Evolutionary conservation across 1,140 invertebrate genomes (phyloP).

Genomic region (Helicoverpa zea): DNA sequence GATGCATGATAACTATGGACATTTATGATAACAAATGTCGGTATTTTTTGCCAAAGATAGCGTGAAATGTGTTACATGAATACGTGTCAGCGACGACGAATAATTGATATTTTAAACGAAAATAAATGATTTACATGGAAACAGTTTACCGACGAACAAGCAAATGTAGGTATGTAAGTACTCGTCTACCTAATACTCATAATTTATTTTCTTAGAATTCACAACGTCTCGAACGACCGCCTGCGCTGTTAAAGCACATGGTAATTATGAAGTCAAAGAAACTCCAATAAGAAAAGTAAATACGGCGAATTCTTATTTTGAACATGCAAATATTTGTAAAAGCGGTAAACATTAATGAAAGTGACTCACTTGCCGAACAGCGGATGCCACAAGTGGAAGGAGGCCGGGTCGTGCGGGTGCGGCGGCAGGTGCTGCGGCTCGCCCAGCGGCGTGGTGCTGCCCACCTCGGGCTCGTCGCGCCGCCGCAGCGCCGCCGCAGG

Average conservation of each 20-base stretch:
- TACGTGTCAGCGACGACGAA: background rate
- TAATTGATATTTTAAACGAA: slow-evolving; percentile 4
- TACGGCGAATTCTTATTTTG: slow-evolving; percentile 16
- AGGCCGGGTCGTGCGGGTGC: slow-evolving; percentile 80
- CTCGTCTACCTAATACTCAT: background rate
- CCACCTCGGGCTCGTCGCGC: slow-evolving; percentile 87
- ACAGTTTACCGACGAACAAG: background rate
- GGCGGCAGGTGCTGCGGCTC: slow-evolving; percentile 77
- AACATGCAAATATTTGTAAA: slow-evolving; percentile 36
- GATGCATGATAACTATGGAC: background rate
- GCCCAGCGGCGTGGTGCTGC: slow-evolving; percentile 86
- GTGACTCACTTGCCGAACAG: slow-evolving; percentile 86
- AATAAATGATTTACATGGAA: background rate
- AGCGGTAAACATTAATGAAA: slow-evolving; percentile 23
- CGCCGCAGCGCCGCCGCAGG: slow-evolving; percentile 64
- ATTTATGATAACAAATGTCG: background rate
- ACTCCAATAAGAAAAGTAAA: slow-evolving; percentile 34
- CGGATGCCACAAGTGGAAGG: slow-evolving; percentile 84
- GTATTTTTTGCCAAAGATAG: slow-evolving; percentile 5
- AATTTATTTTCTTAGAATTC: slow-evolving; percentile 29
- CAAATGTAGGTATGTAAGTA: too few relatives aligned
- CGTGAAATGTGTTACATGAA: background rate
- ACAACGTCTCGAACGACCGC: slow-evolving; percentile 28
- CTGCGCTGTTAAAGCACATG: background rate
- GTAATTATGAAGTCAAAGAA: slow-evolving; percentile 44